Evolutionary conservation across 2,797 vertebrate species (phyloP).

Genomic region (Cuculus canorus): DNA sequence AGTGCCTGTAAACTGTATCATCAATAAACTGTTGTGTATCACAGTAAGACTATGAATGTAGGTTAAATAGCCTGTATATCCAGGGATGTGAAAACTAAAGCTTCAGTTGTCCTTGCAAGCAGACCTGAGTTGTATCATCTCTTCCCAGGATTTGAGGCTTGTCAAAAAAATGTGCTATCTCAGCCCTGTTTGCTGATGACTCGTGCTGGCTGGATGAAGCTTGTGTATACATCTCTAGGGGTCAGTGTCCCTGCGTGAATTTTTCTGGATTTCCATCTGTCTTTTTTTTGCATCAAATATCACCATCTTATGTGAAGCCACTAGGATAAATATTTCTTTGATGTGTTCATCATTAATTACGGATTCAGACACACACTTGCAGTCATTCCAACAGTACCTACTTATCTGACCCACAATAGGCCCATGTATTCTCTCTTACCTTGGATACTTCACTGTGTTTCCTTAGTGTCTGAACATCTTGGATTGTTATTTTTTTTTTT

Average conservation of each 20-base stretch:
- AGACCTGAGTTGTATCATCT: neutral
- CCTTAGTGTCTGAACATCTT: neutral
- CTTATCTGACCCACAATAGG: neutral
- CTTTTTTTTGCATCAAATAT: neutral
- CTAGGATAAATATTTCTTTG: neutral
- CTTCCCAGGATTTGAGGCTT: neutral
- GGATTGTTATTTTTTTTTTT: neutral
- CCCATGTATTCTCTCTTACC: neutral
- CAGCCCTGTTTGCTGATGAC: neutral
- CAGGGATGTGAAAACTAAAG: neutral
- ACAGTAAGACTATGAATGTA: neutral
- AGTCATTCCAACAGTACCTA: neutral
- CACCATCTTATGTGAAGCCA: neutral
- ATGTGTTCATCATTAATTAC: neutral
- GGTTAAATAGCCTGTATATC: neutral
- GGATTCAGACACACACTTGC: rapidly evolving
- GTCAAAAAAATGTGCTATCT: neutral
- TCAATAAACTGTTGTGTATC: neutral
- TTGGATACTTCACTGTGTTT: neutral
- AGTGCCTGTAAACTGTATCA: neutral
- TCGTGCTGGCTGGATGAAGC: neutral
- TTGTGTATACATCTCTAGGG: neutral
- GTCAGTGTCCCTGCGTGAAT: neutral
- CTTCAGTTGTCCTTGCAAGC: neutral
- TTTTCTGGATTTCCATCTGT: neutral